Percentiles rank a stretch among this genome's conserved stretches.
phyloP scores from a whole-genome alignment of 2,888 invertebrate genomes.

The Leptogaster cylindrica region DNA sequence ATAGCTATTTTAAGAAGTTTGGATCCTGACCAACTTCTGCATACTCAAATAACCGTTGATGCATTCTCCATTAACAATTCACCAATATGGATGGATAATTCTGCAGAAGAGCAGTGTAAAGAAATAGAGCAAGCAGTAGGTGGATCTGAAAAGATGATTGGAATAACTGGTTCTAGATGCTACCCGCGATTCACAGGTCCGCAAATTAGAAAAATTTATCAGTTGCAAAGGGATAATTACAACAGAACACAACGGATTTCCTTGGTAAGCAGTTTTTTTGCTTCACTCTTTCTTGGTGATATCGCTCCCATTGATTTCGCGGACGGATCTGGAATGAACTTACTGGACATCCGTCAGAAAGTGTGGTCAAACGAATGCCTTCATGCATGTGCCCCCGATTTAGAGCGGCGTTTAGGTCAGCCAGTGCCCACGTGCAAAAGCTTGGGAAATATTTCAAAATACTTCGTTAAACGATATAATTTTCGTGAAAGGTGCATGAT shows the following conservation, averaged over 20 bases:
- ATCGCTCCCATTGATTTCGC: conserved; percentile 90
- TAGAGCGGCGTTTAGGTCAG: conserved; percentile 75
- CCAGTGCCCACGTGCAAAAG: conserved; percentile 74
- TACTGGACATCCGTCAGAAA: conserved; percentile 80
- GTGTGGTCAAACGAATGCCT: conserved; percentile 79
- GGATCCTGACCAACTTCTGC: conserved; percentile 77
- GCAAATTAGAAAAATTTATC: conserved; percentile 89
- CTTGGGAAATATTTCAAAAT: conserved; percentile 76
- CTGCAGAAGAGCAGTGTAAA: conserved; percentile 58
- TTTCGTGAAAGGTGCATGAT: conserved; percentile 82
- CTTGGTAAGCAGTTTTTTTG: conserved; percentile 90
- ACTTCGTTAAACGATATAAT: conserved; percentile 85
- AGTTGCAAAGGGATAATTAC: conserved; percentile 73
- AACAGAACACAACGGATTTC: conserved; percentile 85
- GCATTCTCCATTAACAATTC: conserved; percentile 81
- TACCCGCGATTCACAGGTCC: conserved; percentile 79
- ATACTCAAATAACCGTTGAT: conserved; percentile 78
- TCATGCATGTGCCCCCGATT: conserved; percentile 77
- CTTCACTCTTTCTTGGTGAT: conserved; percentile 84
- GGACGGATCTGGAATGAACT: conserved; percentile 97
- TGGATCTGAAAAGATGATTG: conserved; percentile 62
- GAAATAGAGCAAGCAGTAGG: conserved; percentile 83
- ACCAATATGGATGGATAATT: conserved; percentile 96
- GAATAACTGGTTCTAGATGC: conserved; percentile 60
- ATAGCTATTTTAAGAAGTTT: conserved; percentile 69